Evolutionary conservation across 2,888 invertebrate genomes (phyloP).

Genomic region (Orthonevra nobilis): DNA sequence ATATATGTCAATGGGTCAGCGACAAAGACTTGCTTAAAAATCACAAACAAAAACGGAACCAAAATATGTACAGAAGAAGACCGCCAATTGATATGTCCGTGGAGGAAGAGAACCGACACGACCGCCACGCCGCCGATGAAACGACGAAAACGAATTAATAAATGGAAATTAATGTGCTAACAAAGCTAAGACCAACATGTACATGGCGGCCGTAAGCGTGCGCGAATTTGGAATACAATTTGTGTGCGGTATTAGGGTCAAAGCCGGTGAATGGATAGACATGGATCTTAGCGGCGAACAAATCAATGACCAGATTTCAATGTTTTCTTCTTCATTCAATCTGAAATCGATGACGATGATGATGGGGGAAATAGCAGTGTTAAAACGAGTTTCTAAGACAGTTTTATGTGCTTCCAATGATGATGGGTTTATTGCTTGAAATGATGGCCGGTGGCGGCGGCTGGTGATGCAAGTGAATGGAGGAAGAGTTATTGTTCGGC

Average conservation of each 20-base stretch:
- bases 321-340: slow-evolving; percentile 31
- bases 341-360: slow-evolving; percentile 23
- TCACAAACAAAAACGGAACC: slow-evolving; percentile 5
- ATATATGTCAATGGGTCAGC: slow-evolving; percentile 37
- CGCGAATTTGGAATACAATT: slow-evolving; percentile 31
- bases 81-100: slow-evolving; percentile 14
- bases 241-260: slow-evolving; percentile 44
- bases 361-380: slow-evolving; percentile 5
- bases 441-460: slow-evolving; percentile 1
- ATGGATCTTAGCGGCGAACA: slow-evolving; percentile 24
- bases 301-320: slow-evolving; percentile 50
- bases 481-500: slow-evolving; percentile 21
- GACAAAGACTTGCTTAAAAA: slow-evolving; percentile 17
- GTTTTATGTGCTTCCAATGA: slow-evolving; percentile 31
- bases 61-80: slow-evolving; percentile 16
- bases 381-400: slow-evolving; percentile 41
- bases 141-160: slow-evolving; percentile 32
- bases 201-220: background rate
- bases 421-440: slow-evolving; percentile 38
- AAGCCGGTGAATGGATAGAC: slow-evolving; percentile 21
- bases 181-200: slow-evolving; percentile 16
- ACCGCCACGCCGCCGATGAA: too few species aligned
- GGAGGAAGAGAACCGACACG: slow-evolving; percentile 7
- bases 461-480: slow-evolving; percentile 38
- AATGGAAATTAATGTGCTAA: slow-evolving; percentile 27